These are phyloP conservation scores for Apamea epomidion DNA, from an alignment of 2,888 invertebrate genomes.

Conservation along the genomic window DNA sequence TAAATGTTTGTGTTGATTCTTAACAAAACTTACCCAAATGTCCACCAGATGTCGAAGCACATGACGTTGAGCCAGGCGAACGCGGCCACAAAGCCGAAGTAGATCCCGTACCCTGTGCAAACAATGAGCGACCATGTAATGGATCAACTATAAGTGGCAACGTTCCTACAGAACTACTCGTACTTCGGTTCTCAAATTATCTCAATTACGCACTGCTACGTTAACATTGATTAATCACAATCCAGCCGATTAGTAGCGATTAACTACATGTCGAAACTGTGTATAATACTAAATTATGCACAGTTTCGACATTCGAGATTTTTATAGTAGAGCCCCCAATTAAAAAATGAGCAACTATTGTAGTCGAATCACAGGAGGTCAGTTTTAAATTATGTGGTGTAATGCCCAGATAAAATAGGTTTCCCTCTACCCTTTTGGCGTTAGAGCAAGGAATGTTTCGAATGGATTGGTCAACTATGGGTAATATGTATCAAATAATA, in stretches of 20 bases:
- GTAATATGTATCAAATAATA: not conserved
- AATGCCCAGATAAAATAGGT: not conserved
- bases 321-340: not conserved
- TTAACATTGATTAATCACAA: conserved; percentile 36
- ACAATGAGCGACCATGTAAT: conserved; percentile 74
- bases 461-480: not conserved
- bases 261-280: conserved; percentile 3
- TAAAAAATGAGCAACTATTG: not conserved
- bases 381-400: not conserved
- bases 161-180: conserved; percentile 59
- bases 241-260: not conserved
- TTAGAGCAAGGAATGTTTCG: not conserved
- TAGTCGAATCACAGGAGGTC: not conserved
- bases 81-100: conserved; percentile 93
- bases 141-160: conserved; percentile 66
- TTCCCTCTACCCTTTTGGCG: not conserved
- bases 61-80: conserved; percentile 95
- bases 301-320: too few relatives aligned
- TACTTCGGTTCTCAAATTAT: conserved; percentile 67
- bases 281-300: too few relatives aligned
- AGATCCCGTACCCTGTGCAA: conserved; percentile 91
- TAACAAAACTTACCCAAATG: conserved; percentile 92
- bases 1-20: conserved; percentile 71
- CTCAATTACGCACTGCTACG: conserved; percentile 32
- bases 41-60: conserved; percentile 96